Evolutionary conservation across 2,888 invertebrate genomes (phyloP), one percentile per base, ranked within the genome.

Genomic region (Cryptocephalus primarius): DNA sequence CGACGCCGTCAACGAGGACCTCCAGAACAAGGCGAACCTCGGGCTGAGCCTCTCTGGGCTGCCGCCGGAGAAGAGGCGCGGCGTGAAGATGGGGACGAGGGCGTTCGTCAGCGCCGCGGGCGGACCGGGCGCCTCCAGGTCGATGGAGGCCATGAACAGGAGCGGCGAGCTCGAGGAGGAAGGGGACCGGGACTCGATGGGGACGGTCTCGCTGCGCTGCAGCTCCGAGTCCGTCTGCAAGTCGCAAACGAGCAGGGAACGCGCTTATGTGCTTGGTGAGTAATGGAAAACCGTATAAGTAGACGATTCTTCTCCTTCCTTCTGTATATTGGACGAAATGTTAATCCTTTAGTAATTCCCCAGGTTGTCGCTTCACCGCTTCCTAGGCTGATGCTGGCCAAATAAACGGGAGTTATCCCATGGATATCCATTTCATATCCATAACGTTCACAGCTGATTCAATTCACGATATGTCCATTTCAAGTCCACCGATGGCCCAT

Each of bases 41-140:
- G 78, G 76, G 60, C 82, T 83, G 0, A 55, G 68, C 61, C 51
- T 51, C 33, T 61, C 66, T 1, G 67, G 66, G 3, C 53, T 67
- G 14, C 60, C 62, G 4, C 49, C 51, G 32, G 66, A 66, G 50
- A 67, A 66, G 48, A 65, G 81, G 56, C 72, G 82, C 50, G 82
- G 84, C 44, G 83, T 84, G 4, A 83, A 83, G 71, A 84, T 84
- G 83, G 85, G 83, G 9, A 83, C 82, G 8, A 75, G 82, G 59
- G 82, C 82, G 9, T 83, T 82, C 46, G 56, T 58, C n/a, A 60
- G 56, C 39, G 47, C 51, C 33, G 22, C n/a, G n/a, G n/a, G n/a
- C n/a, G 62, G 63, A 42, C 58, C 59, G 41, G 55, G 68, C 42
- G 60, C 67, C 11, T 69, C 66, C 1, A 57, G 69, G 47, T 68